Conservation (phyloP, 2,797 vertebrate genomes). For the Dallia pectoralis region DNA sequence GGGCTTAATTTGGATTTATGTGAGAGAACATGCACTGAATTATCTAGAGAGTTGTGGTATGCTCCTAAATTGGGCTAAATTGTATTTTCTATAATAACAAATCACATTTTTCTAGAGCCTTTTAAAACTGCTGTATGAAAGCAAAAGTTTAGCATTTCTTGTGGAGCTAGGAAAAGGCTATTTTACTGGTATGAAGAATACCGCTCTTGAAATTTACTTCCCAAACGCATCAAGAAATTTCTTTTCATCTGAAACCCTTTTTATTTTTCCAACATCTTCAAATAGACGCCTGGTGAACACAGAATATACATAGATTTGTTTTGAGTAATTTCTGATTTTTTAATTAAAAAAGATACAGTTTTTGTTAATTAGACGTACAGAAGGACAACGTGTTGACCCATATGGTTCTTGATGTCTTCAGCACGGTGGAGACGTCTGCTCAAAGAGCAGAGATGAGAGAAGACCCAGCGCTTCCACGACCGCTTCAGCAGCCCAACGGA, state of each 20-base stretch:
- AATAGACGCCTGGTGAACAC: neutral
- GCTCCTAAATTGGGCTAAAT: no score
- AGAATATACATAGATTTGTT: neutral
- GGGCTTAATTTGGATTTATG: no score
- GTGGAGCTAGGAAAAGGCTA: no score
- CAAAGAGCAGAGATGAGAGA: conserved; percentile 64
- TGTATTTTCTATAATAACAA: no score
- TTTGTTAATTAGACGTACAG: neutral
- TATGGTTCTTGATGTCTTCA: conserved; percentile 50
- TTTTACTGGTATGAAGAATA: no score
- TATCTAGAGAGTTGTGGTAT: no score
- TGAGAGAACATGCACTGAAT: no score
- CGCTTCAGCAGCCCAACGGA: conserved; percentile 38
- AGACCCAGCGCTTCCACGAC: conserved; percentile 73
- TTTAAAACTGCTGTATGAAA: no score
- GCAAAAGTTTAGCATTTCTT: no score
- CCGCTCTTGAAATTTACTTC: no score
- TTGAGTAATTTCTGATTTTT: neutral
- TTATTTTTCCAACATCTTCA: neutral
- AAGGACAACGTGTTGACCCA: neutral
- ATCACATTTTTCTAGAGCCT: no score
- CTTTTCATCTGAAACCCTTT: neutral
- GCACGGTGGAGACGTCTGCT: conserved; percentile 79
- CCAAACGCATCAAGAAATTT: neutral
- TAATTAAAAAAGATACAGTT: neutral